A percentile compares a stretch with the other conserved stretches of the same genome.
phyloP scores from a whole-genome alignment of 2,888 invertebrate species.

The Melolontha melolontha region DNA sequence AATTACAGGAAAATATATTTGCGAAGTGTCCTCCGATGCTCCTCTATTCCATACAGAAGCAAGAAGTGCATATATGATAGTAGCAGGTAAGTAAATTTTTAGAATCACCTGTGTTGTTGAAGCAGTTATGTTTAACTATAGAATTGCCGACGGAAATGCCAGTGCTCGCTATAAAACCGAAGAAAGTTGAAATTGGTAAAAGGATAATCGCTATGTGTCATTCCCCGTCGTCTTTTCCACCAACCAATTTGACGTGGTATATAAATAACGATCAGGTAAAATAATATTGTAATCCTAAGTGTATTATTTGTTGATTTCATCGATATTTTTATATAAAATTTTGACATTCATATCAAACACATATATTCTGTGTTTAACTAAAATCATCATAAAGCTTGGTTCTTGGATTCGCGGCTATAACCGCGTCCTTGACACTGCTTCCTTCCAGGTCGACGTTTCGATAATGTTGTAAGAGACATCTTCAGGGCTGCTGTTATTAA shows the following conservation, averaged over 20 bases:
- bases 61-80: constrained; percentile 62
- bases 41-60: constrained; percentile 65
- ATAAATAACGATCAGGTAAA: constrained; percentile 65
- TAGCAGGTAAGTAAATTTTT: constrained; percentile 59
- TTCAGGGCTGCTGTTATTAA: too few species aligned
- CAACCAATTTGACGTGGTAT: constrained; percentile 66
- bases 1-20: constrained; percentile 64
- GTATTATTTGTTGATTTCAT: background rate
- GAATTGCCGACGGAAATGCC: constrained; percentile 63
- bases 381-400: too few species aligned
- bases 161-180: constrained; percentile 61
- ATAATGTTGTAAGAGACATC: too few species aligned
- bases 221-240: constrained; percentile 63
- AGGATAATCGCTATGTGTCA: constrained; percentile 64
- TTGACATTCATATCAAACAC: too few species aligned
- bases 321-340: too few species aligned
- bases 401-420: too few species aligned
- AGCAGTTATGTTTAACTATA: constrained; percentile 47
- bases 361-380: too few species aligned
- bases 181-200: constrained; percentile 65
- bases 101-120: background rate
- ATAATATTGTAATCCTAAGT: background rate
- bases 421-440: too few species aligned
- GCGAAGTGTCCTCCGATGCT: constrained; percentile 66
- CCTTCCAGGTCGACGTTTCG: too few species aligned